A percentile compares a stretch with the other conserved stretches of the same genome.
Evolutionary conservation across 2,797 vertebrate species (phyloP).

Genomic region (Anguilla megastoma): DNA sequence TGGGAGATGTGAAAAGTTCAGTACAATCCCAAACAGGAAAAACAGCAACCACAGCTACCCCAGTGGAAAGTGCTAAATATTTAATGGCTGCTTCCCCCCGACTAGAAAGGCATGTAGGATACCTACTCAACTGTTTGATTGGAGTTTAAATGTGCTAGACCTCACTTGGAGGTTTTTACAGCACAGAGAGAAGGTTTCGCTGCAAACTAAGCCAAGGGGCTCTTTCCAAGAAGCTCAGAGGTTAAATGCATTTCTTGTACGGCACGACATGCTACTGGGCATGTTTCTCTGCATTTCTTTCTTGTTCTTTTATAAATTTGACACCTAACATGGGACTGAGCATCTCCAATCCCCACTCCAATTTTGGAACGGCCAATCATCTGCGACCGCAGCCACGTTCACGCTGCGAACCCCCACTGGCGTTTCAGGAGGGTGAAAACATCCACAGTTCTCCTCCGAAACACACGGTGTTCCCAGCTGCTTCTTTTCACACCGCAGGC

Average conservation of each 20-base stretch:
- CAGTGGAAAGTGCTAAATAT: conserved; percentile 64
- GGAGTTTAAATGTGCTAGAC: conserved; percentile 55
- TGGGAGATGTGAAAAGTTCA: conserved; percentile 69
- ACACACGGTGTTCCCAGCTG: not conserved
- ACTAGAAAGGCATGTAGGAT: conserved; percentile 54
- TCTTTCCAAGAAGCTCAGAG: conserved; percentile 26
- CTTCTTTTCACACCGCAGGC: not conserved
- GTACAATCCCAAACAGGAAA: conserved; percentile 40
- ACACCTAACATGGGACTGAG: not conserved
- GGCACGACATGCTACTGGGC: not conserved
- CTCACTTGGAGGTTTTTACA: conserved; percentile 50
- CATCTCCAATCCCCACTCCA: not conserved
- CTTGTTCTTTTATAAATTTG: not conserved
- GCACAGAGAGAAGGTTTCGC: conserved; percentile 39
- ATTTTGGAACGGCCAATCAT: not conserved
- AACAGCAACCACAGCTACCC: conserved; percentile 36
- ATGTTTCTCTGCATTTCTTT: not conserved
- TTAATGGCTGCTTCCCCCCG: conserved; percentile 68
- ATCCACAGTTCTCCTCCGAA: not conserved
- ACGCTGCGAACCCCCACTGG: not conserved
- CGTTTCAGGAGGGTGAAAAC: not conserved
- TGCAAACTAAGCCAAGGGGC: conserved; percentile 25
- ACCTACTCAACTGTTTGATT: conserved; percentile 62
- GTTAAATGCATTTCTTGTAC: not conserved
- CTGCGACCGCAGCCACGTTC: not conserved